A percentile compares a stretch with the other conserved stretches of the same genome.
These are phyloP conservation scores for Agonopterix alstromeriana DNA, from an alignment of 2,888 invertebrate species.

Conservation along the genomic window DNA sequence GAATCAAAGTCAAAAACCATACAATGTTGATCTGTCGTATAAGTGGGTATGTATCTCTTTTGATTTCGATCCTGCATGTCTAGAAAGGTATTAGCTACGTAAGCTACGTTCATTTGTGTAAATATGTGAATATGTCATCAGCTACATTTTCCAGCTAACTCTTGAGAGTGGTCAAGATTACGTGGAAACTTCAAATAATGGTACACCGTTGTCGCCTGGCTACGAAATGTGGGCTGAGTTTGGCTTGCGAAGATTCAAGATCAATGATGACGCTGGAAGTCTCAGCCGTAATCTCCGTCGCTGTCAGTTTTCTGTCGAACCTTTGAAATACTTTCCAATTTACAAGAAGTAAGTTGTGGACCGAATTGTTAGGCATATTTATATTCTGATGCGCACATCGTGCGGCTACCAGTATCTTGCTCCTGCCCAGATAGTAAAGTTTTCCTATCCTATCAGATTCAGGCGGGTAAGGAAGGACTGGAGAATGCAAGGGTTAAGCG, in stretches of 20 bases:
- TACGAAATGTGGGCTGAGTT: slow-evolving; percentile 40
- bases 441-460: too few species aligned
- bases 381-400: too few species aligned
- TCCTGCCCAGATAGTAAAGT: too few species aligned
- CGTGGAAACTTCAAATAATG: slow-evolving; percentile 40
- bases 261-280: slow-evolving; percentile 23
- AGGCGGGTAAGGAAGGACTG: too few species aligned
- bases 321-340: slow-evolving; percentile 34
- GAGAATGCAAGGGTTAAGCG: too few species aligned
- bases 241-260: slow-evolving; percentile 17
- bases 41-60: slow-evolving; percentile 42
- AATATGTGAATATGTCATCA: neutral
- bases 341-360: slow-evolving; percentile 29
- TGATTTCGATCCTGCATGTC: too few species aligned
- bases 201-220: slow-evolving; percentile 43
- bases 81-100: too few species aligned
- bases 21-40: slow-evolving; percentile 38
- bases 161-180: slow-evolving; percentile 30
- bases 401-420: too few species aligned
- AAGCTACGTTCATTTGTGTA: too few species aligned
- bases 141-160: slow-evolving; percentile 25
- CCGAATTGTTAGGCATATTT: neutral
- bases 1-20: slow-evolving; percentile 31
- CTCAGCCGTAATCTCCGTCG: slow-evolving; percentile 28
- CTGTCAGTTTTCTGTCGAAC: slow-evolving; percentile 28